phyloP scores from a whole-genome alignment of 2,113 vertebrate species.

The Epinephelus cyanopodus region DNA sequence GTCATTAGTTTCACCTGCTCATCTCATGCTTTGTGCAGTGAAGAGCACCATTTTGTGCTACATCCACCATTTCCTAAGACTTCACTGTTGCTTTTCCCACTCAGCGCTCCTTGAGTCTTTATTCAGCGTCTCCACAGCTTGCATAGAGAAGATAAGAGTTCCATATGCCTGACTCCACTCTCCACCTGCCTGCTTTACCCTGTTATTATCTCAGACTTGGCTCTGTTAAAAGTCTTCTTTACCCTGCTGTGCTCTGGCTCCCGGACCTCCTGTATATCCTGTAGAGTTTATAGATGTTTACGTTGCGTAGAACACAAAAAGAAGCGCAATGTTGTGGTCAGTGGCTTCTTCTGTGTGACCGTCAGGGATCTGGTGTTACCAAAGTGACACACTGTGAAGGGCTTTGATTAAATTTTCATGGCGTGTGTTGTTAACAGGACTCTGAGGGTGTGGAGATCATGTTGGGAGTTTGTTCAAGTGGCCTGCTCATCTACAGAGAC shows the following conservation, averaged over 20 bases:
- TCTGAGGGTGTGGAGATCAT: slow-evolving; percentile 99
- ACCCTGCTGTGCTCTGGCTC: slow-evolving; percentile 60
- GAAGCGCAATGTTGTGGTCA: background rate
- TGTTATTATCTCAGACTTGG: slow-evolving; percentile 40
- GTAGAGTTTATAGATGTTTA: slow-evolving; percentile 34
- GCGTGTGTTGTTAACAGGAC: slow-evolving; percentile 86
- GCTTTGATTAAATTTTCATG: background rate
- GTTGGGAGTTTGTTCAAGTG: slow-evolving; percentile 96
- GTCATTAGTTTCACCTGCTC: slow-evolving; percentile 59
- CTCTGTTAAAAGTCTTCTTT: slow-evolving; percentile 38
- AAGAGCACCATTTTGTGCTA: slow-evolving; percentile 66
- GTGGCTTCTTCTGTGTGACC: slow-evolving; percentile 19
- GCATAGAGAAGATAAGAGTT: slow-evolving; percentile 51
- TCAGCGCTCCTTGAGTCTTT: slow-evolving; percentile 22
- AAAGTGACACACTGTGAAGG: background rate
- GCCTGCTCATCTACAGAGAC: slow-evolving; percentile 96
- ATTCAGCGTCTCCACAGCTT: slow-evolving; percentile 44
- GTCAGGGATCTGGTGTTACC: background rate
- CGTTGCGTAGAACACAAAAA: slow-evolving; percentile 8
- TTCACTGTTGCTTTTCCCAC: slow-evolving; percentile 58
- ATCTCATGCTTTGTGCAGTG: slow-evolving; percentile 65
- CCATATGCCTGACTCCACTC: slow-evolving; percentile 69
- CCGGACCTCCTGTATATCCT: slow-evolving; percentile 25
- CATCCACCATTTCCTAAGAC: slow-evolving; percentile 49
- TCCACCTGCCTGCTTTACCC: slow-evolving; percentile 76